Evolutionary conservation across 2,888 invertebrate species (phyloP).

Genomic region (Charanyca ferruginea): DNA sequence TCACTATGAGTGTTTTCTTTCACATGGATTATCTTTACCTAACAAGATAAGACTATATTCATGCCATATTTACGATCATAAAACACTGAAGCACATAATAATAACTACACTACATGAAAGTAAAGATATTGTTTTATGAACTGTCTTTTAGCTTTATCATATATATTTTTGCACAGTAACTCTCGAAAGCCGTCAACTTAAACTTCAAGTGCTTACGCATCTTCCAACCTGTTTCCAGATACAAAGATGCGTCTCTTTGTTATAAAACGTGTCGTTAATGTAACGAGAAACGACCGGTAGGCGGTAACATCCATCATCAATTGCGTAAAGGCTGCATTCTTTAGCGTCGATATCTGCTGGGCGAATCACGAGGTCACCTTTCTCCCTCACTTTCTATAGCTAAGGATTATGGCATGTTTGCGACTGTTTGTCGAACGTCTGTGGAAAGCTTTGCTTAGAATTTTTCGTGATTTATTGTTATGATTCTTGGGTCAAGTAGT

Average conservation of each 20-base stretch:
- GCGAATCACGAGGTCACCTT: slow-evolving; percentile 72
- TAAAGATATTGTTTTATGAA: too few species aligned
- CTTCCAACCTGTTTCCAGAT: slow-evolving; percentile 31
- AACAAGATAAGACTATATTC: slow-evolving; percentile 24
- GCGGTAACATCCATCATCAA: slow-evolving; percentile 58
- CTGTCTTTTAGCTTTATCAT: too few species aligned
- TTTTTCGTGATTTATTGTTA: slow-evolving; percentile 40
- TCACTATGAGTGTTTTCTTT: slow-evolving; percentile 26
- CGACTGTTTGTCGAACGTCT: slow-evolving; percentile 10
- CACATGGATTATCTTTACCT: slow-evolving; percentile 36
- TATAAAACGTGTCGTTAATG: slow-evolving; percentile 40
- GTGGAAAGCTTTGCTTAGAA: slow-evolving; percentile 29
- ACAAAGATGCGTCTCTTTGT: slow-evolving; percentile 30
- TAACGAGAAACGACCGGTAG: slow-evolving; percentile 37
- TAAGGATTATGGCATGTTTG: slow-evolving; percentile 45
- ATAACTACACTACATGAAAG: background rate
- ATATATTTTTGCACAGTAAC: too few species aligned
- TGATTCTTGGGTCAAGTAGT: slow-evolving; percentile 2
- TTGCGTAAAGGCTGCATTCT: slow-evolving; percentile 75
- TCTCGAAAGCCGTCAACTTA: slow-evolving; percentile 23
- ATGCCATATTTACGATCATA: slow-evolving; percentile 14
- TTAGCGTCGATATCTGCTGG: slow-evolving; percentile 74
- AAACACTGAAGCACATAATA: background rate
- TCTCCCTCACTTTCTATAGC: slow-evolving; percentile 84
- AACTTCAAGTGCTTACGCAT: slow-evolving; percentile 24